phyloP scores from a whole-genome alignment of 2,797 vertebrate species.

The Anguilla anguilla region DNA sequence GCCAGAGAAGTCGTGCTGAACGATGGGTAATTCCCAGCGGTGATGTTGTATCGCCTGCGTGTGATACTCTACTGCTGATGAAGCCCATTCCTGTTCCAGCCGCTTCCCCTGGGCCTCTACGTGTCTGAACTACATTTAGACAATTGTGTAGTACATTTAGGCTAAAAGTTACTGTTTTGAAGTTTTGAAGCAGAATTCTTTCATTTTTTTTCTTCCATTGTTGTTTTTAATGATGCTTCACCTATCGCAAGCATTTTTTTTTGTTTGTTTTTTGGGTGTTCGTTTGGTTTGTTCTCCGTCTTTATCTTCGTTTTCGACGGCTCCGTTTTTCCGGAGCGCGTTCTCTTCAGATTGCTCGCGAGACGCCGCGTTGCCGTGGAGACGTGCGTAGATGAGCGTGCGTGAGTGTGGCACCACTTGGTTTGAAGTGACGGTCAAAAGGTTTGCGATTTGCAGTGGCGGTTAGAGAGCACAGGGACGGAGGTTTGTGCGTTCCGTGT shows the following conservation, averaged over 20 bases:
- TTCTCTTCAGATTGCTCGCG: slow-evolving; percentile 53
- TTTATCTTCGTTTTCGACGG: slow-evolving; percentile 4
- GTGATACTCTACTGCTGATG: background rate
- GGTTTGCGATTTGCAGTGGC: slow-evolving; percentile 66
- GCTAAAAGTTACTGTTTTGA: slow-evolving; percentile 19
- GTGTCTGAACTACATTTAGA: background rate
- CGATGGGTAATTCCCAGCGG: background rate
- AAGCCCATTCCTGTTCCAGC: background rate
- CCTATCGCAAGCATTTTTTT: background rate
- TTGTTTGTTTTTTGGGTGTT: background rate
- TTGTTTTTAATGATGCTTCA: background rate
- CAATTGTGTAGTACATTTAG: background rate
- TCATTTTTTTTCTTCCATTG: background rate
- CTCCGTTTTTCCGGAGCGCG: background rate
- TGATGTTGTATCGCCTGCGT: background rate
- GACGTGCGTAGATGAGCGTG: slow-evolving; percentile 51
- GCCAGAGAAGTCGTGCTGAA: background rate
- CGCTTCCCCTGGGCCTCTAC: background rate
- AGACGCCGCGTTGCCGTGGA: slow-evolving; percentile 45
- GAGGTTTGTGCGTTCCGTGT: slow-evolving; percentile 33
- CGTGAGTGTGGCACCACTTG: slow-evolving; percentile 59
- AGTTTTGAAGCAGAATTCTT: slow-evolving; percentile 24
- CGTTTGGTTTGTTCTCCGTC: background rate
- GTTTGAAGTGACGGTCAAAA: slow-evolving; percentile 50
- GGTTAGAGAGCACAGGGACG: slow-evolving; percentile 46